These are phyloP conservation scores for Tetrao urogallus DNA, from an alignment of 2,113 vertebrate species.

Conservation along the genomic window DNA sequence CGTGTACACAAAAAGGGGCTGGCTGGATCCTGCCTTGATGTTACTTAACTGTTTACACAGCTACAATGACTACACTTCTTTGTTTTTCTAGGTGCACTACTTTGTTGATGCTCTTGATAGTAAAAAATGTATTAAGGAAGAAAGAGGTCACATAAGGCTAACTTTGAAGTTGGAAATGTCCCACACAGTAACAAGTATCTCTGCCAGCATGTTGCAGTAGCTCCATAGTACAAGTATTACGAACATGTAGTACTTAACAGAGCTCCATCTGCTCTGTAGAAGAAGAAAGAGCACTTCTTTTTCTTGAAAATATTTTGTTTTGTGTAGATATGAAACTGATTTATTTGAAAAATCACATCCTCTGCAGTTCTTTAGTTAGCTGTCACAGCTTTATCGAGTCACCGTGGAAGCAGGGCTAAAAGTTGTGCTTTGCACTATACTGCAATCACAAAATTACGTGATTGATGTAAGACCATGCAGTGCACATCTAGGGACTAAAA, in stretches of 20 bases:
- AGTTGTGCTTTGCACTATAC: background rate
- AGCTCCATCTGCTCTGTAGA: background rate
- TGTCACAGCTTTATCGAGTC: background rate
- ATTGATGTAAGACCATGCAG: background rate
- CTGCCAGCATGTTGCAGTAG: background rate
- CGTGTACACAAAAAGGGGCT: background rate
- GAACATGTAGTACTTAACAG: background rate
- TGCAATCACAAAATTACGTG: background rate
- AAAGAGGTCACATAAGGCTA: background rate
- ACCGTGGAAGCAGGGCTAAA: background rate
- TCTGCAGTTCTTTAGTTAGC: background rate
- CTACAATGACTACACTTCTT: background rate
- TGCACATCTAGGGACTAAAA: background rate
- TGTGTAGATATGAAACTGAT: background rate
- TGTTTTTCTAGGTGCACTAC: slow-evolving; percentile 7
- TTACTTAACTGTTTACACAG: background rate
- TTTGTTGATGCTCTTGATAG: background rate
- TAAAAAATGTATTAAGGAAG: background rate
- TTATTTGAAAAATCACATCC: background rate
- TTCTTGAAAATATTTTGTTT: background rate
- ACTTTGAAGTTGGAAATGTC: slow-evolving; percentile 5
- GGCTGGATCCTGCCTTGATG: background rate
- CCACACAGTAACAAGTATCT: background rate
- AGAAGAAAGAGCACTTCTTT: background rate
- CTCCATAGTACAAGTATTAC: background rate